Evolutionary conservation across 2,113 vertebrate species (phyloP).

Genomic region (mouse (Mus musculus)): DNA sequence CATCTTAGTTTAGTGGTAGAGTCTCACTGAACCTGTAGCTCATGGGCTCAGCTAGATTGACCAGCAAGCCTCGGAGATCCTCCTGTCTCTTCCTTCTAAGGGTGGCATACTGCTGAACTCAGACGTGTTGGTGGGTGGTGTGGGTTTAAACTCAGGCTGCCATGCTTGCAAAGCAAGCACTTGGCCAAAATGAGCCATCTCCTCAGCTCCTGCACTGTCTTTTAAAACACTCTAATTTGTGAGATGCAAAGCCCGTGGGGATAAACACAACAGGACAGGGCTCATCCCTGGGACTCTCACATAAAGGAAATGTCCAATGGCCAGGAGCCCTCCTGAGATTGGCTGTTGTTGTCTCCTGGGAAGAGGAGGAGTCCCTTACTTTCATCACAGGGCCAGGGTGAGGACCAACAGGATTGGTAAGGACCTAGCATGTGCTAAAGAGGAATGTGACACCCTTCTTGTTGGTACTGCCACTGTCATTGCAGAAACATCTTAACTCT

Average conservation of each 20-base stretch:
- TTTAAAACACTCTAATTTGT: background rate
- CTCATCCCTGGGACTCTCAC: background rate
- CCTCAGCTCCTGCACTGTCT: background rate
- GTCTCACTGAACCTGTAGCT: background rate
- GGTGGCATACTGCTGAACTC: background rate
- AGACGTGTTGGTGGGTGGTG: background rate
- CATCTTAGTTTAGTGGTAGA: background rate
- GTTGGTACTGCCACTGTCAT: background rate
- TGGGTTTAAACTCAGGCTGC: background rate
- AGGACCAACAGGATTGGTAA: background rate
- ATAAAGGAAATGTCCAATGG: fast-evolving
- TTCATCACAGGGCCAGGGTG: background rate
- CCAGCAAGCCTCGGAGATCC: too few relatives aligned
- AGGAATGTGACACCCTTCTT: too few relatives aligned
- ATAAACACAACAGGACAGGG: background rate
- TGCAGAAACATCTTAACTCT: background rate
- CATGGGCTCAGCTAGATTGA: background rate
- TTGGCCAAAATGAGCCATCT: background rate
- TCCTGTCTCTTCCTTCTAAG: background rate
- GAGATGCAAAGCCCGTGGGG: fast-evolving
- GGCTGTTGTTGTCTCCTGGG: too few relatives aligned
- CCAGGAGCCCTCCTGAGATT: too few relatives aligned
- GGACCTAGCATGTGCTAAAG: background rate
- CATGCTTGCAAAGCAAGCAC: background rate
- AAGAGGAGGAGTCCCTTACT: too few relatives aligned